Conservation (phyloP, 2,888 invertebrate species). For the Adineta ricciae region DNA sequence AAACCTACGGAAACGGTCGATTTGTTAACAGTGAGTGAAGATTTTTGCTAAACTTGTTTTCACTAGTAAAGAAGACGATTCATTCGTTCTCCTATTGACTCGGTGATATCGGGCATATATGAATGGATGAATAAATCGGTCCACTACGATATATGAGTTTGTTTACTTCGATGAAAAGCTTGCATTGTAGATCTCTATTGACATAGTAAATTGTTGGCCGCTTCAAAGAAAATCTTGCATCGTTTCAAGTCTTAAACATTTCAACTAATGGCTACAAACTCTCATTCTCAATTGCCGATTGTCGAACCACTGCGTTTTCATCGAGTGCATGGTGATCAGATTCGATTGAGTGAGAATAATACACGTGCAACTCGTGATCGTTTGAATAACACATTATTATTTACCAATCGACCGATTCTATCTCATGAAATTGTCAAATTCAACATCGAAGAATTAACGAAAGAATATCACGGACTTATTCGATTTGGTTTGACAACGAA, state of each 20-base stretch:
- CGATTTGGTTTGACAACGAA: conserved; percentile 3
- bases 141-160: not conserved
- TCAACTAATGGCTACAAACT: not conserved
- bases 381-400: not conserved
- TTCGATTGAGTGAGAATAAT: not conserved
- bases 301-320: not conserved
- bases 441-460: not conserved
- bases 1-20: not conserved
- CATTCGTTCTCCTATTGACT: not conserved
- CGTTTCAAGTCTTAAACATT: not conserved
- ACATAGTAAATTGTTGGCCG: not conserved
- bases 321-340: not conserved
- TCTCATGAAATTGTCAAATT: not conserved
- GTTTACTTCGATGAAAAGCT: not conserved
- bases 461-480: not conserved
- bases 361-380: not conserved
- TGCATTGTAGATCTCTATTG: not conserved
- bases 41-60: not conserved
- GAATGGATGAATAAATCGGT: not conserved
- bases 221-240: not conserved
- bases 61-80: not conserved
- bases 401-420: not conserved
- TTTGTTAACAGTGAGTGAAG: not conserved
- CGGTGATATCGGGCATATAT: not conserved
- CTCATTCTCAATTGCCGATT: not conserved